A percentile compares a stretch with the other conserved stretches of the same genome.
Evolutionary conservation across 2,888 invertebrate genomes (phyloP).

Genomic region (Caenorhabditis sp.): DNA sequence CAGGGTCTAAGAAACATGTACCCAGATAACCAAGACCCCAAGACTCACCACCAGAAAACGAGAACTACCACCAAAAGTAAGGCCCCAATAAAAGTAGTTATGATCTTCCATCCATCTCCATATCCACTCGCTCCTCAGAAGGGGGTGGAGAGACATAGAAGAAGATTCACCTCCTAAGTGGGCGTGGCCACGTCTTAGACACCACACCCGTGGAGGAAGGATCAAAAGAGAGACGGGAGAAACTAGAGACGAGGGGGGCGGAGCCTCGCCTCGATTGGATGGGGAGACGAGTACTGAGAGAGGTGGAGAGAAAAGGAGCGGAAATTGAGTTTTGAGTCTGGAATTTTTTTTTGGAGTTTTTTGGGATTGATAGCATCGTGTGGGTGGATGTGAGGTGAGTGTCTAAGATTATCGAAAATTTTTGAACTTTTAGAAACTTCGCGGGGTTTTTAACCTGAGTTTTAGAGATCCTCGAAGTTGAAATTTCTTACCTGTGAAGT

Average conservation of each 20-base stretch:
- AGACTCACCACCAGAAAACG: no score
- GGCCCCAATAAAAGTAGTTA: not conserved
- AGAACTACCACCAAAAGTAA: no score
- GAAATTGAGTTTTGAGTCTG: not conserved
- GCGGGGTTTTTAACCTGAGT: no score
- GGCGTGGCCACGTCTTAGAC: slow-evolving; percentile 6
- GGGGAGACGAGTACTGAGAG: not conserved
- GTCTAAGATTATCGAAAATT: not conserved
- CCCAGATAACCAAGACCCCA: no score
- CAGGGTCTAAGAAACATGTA: no score
- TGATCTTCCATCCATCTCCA: not conserved
- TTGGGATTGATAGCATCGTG: not conserved
- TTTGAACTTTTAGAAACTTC: no score
- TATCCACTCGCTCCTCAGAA: slow-evolving; percentile 10
- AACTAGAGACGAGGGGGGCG: slow-evolving; percentile 5
- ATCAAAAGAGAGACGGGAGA: not conserved
- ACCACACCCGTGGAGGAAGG: not conserved
- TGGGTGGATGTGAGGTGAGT: not conserved
- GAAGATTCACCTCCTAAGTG: no score
- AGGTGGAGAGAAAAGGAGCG: not conserved
- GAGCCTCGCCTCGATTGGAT: slow-evolving; percentile 21
- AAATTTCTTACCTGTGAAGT: no score
- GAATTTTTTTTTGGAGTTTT: not conserved
- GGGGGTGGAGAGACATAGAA: slow-evolving; percentile 1
- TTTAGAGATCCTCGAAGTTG: no score